Percentiles rank a stretch among this genome's conserved stretches.
phyloP scores from a whole-genome alignment of 1,140 invertebrate species.

The Drosophila sturtevanti region DNA sequence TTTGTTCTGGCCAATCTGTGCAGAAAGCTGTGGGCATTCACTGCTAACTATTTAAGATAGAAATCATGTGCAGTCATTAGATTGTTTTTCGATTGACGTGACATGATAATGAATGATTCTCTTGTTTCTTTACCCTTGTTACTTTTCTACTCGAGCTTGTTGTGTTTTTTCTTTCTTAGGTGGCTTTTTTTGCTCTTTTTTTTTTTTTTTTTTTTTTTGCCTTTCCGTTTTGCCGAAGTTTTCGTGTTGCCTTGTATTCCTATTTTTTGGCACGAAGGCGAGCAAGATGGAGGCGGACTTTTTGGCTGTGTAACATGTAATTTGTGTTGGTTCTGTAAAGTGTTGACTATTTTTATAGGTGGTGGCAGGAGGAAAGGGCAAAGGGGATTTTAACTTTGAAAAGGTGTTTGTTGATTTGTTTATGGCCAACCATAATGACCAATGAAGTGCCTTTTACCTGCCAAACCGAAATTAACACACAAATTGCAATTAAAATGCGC shows the following conservation, averaged over 20 bases:
- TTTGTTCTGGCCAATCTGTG: slow-evolving; percentile 24
- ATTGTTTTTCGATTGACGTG: slow-evolving; percentile 82
- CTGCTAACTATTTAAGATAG: slow-evolving; percentile 70
- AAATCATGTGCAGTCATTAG: slow-evolving; percentile 82
- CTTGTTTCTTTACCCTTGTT: slow-evolving; percentile 30
- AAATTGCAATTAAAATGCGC: slow-evolving; percentile 68
- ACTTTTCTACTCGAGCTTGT: slow-evolving; percentile 21
- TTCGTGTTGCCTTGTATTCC: slow-evolving; percentile 21
- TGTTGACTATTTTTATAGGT: slow-evolving; percentile 40
- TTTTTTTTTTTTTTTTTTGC: slow-evolving; percentile 34
- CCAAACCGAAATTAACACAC: slow-evolving; percentile 58
- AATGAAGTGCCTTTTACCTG: slow-evolving; percentile 56
- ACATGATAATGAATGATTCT: slow-evolving; percentile 82
- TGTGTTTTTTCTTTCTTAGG: background rate
- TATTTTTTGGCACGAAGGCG: slow-evolving; percentile 3
- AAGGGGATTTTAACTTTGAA: slow-evolving; percentile 14
- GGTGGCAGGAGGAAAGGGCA: slow-evolving; percentile 21
- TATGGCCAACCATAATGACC: slow-evolving; percentile 67
- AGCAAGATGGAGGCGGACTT: background rate
- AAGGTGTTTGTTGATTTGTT: slow-evolving; percentile 66
- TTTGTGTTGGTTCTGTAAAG: slow-evolving; percentile 48
- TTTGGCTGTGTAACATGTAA: slow-evolving; percentile 50
- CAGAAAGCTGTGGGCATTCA: slow-evolving; percentile 21
- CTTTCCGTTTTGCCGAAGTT: slow-evolving; percentile 50
- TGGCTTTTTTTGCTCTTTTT: background rate